Evolutionary conservation across 1,140 invertebrate species (phyloP).

Genomic region (Chionoecetes opilio): DNA sequence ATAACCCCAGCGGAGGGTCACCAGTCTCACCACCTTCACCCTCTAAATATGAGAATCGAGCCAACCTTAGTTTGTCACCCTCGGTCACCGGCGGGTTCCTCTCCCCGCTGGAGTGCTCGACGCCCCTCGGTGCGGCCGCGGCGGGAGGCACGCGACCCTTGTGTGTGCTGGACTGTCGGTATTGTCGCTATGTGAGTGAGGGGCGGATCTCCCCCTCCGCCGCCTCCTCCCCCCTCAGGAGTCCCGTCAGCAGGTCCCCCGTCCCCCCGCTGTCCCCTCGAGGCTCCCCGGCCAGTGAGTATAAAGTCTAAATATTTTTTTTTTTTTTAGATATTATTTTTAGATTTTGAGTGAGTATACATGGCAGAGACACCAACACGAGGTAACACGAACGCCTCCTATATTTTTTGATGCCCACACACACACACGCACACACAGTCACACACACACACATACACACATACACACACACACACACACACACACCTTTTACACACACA

Average conservation of each 20-base stretch:
- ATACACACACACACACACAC: slow-evolving; percentile 42
- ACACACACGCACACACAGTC: not conserved
- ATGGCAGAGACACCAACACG: not conserved
- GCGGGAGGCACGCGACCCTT: not conserved
- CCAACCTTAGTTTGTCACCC: slow-evolving; percentile 44
- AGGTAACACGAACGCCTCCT: too few relatives aligned
- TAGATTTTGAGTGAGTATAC: not conserved
- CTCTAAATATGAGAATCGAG: not conserved
- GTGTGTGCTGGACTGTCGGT: slow-evolving; percentile 77
- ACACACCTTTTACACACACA: slow-evolving; percentile 36
- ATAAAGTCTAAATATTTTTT: not conserved
- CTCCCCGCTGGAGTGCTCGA: slow-evolving; percentile 72
- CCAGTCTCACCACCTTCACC: not conserved
- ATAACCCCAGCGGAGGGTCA: not conserved
- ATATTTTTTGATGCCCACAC: not conserved
- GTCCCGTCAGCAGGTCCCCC: slow-evolving; percentile 65
- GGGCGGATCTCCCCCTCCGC: slow-evolving; percentile 71
- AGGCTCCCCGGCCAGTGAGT: slow-evolving; percentile 70
- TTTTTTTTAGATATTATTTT: not conserved
- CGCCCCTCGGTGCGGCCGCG: slow-evolving; percentile 50
- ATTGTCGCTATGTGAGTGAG: slow-evolving; percentile 74
- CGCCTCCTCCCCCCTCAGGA: slow-evolving; percentile 65
- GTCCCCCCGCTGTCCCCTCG: slow-evolving; percentile 45
- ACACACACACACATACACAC: not conserved
- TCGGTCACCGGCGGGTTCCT: slow-evolving; percentile 46